These are phyloP conservation scores for Rhabdornis inornatus DNA, from an alignment of 2,113 vertebrate genomes.

Conservation along the genomic window DNA sequence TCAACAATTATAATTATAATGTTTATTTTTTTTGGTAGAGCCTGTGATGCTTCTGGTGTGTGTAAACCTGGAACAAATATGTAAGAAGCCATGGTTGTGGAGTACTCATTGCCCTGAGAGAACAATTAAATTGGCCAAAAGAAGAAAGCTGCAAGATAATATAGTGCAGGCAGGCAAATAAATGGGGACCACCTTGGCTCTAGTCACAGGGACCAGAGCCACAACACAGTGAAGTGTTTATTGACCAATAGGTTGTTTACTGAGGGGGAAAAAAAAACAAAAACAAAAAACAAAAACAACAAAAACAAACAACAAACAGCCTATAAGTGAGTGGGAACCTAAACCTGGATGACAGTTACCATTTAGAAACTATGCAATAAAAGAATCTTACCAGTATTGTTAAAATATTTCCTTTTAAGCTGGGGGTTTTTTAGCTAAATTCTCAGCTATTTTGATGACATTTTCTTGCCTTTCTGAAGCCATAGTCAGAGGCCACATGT, in stretches of 20 bases:
- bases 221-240: background rate
- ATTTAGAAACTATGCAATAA: background rate
- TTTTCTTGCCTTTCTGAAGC: background rate
- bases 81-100: background rate
- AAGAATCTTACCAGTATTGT: background rate
- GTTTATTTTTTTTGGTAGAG: background rate
- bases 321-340: background rate
- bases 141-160: background rate
- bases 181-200: background rate
- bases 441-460: background rate
- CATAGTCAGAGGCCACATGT: background rate
- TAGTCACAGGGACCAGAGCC: too few species aligned
- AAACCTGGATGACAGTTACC: background rate
- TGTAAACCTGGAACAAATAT: background rate
- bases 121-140: background rate
- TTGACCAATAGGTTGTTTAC: background rate
- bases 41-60: background rate
- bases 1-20: background rate
- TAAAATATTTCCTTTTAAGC: background rate
- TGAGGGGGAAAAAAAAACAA: background rate
- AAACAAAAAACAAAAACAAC: too few species aligned
- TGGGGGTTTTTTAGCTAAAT: background rate
- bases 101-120: background rate
- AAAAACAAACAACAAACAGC: too few species aligned
- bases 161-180: background rate